These are phyloP conservation scores for Vannuccia rotundouncinata DNA, from an alignment of 2,888 invertebrate genomes.

Conservation along the genomic window DNA sequence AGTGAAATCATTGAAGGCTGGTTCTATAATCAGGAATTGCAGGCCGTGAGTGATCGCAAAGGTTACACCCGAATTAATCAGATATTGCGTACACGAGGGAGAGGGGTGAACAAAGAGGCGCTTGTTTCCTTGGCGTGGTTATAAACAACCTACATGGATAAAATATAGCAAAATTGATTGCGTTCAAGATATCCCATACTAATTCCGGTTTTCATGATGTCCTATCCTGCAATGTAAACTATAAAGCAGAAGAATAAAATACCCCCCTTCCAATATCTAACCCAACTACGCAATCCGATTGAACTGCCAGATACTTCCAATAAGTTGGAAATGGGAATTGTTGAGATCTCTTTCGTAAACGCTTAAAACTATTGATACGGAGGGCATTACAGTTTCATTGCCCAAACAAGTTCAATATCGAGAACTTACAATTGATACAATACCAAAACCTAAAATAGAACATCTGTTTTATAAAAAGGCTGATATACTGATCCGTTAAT, in stretches of 20 bases:
- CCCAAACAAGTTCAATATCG: too few species aligned
- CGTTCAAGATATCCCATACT: background rate
- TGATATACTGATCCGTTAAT: too few species aligned
- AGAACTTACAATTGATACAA: too few species aligned
- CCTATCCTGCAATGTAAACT: background rate
- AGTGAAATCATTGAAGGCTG: background rate
- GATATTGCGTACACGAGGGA: background rate
- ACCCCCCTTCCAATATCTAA: background rate
- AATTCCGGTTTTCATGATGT: background rate
- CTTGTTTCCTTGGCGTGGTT: background rate
- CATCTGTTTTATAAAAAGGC: too few species aligned
- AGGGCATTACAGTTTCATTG: too few species aligned
- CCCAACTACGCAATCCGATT: background rate
- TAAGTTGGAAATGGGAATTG: too few species aligned
- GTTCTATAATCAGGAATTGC: background rate
- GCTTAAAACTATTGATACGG: too few species aligned
- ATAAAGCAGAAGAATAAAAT: background rate
- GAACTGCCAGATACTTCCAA: too few species aligned
- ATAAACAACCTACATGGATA: background rate
- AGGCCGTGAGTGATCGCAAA: background rate
- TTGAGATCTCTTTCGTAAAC: too few species aligned
- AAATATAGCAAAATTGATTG: background rate
- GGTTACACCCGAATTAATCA: background rate
- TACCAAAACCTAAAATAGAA: too few species aligned
- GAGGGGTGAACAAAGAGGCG: background rate